These are phyloP conservation scores for Lasioglossum zephyrum DNA, from an alignment of 2,888 invertebrate genomes.

Conservation along the genomic window DNA sequence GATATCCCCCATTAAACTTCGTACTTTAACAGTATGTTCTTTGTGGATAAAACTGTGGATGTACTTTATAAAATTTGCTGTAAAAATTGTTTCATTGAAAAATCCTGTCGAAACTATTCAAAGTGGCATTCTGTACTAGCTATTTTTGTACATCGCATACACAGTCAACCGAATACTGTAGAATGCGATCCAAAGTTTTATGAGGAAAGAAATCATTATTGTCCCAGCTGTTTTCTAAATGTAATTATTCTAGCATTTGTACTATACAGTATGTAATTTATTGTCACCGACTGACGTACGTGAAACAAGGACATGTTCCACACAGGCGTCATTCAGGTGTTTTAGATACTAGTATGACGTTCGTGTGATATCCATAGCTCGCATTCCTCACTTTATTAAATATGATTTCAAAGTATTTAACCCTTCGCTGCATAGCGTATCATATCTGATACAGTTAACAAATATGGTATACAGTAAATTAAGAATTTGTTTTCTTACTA, in stretches of 20 bases:
- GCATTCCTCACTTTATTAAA: background rate
- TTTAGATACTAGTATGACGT: background rate
- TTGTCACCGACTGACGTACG: background rate
- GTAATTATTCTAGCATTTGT: background rate
- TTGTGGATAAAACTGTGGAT: background rate
- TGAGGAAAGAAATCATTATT: background rate
- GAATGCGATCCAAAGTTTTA: too few relatives aligned
- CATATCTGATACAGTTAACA: too few relatives aligned
- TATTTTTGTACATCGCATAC: too few relatives aligned
- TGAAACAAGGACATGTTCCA: background rate
- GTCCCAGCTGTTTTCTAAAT: background rate
- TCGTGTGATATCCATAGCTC: background rate
- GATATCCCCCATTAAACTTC: constrained; percentile 4
- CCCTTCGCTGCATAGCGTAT: too few relatives aligned
- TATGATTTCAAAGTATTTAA: background rate
- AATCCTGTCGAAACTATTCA: background rate
- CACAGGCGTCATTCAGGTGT: background rate
- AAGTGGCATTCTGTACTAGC: background rate
- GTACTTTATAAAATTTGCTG: background rate
- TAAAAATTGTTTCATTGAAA: background rate
- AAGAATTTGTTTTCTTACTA: too few relatives aligned
- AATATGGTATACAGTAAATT: too few relatives aligned
- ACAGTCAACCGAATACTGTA: too few relatives aligned
- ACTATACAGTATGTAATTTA: background rate
- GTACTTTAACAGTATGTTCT: constrained; percentile 1